Base-by-base conservation (phyloP, 2,113 vertebrate species). In the Rhinopomastus cyanomelas region DNA sequence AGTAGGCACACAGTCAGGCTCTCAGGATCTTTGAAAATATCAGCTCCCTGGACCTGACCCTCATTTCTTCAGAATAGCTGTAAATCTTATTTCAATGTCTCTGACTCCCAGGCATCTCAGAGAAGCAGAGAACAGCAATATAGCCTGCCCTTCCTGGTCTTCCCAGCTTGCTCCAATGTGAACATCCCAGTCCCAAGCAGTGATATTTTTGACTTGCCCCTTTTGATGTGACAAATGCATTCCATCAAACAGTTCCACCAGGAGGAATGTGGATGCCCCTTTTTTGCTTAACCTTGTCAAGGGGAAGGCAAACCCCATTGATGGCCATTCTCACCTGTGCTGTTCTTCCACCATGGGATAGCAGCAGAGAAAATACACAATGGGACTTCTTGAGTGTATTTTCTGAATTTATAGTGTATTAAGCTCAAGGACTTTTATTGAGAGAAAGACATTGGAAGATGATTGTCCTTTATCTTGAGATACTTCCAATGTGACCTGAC, bases 211-310 rank as follows among this genome's bases (percentile, higher is more conserved):
- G 2, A 15, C 57, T 60, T 55, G 12, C 6, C 42, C 13, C 13
- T 60, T 79, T 65, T 34, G 17, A 5, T 8, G 1, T 4, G 42
- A 42, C 17, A 64, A 81, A 39, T 16, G 15, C 3, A 6, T 75
- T 12, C 21, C 48, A 8, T 7, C 3, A 6, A 77, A 8, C 8
- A 46, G 16, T 42, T 66, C 34, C 61, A 81, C 32, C 30, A 51
- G 29, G 34, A 76, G 39, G 39, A 16, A 56, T 0, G 1, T 1
- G 6, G 20, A 3, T n/a, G 39, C 44, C 7, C 3, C 6, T 3
- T 52, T 69, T 69, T n/a, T 71, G 14, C 25, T 39, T 64, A 51
- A 9, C 11, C 3, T 11, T 77, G 46, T 19, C 55, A 68, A 53
- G 6, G 20, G 18, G 16, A 85, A 68, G n/a, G 55, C 4, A 69